phyloP scores from a whole-genome alignment of 2,888 invertebrate species.

The Synanthedon tipuliformis region DNA sequence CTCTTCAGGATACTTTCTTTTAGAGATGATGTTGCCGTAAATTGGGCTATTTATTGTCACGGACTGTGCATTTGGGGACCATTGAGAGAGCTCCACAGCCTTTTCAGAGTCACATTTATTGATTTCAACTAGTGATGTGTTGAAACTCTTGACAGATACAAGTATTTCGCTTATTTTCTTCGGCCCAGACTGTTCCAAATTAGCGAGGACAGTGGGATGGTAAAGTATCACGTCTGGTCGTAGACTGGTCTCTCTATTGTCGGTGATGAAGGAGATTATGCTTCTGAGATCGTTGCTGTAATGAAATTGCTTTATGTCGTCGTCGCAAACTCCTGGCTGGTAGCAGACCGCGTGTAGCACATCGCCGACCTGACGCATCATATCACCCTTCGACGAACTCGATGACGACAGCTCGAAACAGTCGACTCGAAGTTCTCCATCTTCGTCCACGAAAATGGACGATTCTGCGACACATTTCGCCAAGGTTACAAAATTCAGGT shows the following conservation, averaged over 20 bases:
- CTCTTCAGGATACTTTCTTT: conserved; percentile 17
- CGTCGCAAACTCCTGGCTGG: conserved; percentile 14
- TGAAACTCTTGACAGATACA: conserved; percentile 20
- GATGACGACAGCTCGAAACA: conserved; percentile 38
- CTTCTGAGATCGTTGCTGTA: conserved; percentile 54
- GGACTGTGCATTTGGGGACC: conserved; percentile 35
- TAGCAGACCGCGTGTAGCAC: conserved; percentile 34
- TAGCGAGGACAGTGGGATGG: conserved; percentile 58
- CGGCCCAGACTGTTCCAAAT: conserved; percentile 34
- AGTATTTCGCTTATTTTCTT: conserved; percentile 35
- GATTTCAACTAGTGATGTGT: conserved; percentile 20
- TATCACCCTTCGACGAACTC: conserved; percentile 9
- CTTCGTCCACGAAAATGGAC: conserved; percentile 42
- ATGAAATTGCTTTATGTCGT: conserved; percentile 24
- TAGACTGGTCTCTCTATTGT: conserved; percentile 33
- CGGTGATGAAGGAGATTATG: conserved; percentile 42
- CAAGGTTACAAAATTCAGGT: conserved; percentile 31
- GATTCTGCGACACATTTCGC: conserved; percentile 36
- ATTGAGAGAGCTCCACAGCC: conserved; percentile 43
- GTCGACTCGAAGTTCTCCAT: conserved; percentile 45
- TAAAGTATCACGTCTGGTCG: conserved; percentile 53
- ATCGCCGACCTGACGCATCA: conserved; percentile 43
- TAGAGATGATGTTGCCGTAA: conserved; percentile 45
- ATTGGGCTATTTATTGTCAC: conserved; percentile 40
- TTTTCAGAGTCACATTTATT: conserved; percentile 63